These are phyloP conservation scores for Abscondita cerata DNA, from an alignment of 2,888 invertebrate genomes.

Conservation along the genomic window DNA sequence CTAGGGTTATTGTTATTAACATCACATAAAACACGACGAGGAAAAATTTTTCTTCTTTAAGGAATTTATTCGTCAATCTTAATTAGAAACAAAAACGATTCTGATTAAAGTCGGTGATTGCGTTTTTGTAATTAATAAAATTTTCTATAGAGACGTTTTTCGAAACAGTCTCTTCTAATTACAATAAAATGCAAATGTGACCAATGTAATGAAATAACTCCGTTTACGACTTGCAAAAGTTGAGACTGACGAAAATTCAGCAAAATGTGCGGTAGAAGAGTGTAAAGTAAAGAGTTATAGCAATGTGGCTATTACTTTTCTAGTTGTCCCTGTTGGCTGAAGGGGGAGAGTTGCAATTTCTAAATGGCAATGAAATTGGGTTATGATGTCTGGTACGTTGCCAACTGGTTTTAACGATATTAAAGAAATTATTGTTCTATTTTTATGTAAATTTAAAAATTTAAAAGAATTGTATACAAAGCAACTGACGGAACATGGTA, in stretches of 20 bases:
- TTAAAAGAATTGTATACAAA: slow-evolving; percentile 16
- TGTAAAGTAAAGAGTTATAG: slow-evolving; percentile 36
- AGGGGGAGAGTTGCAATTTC: slow-evolving; percentile 25
- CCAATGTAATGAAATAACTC: slow-evolving; percentile 30
- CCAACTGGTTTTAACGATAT: slow-evolving; percentile 43
- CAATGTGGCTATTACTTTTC: slow-evolving; percentile 32
- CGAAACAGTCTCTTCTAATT: slow-evolving; percentile 19
- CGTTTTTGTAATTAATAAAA: slow-evolving; percentile 16
- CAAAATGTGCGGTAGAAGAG: slow-evolving; percentile 30
- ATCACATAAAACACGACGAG: no score
- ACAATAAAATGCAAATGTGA: slow-evolving; percentile 35
- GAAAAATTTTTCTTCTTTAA: no score
- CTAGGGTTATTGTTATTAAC: no score
- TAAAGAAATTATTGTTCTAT: slow-evolving; percentile 24
- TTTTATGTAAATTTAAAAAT: slow-evolving; percentile 26
- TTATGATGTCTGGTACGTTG: slow-evolving; percentile 45
- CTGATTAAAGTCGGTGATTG: neutral
- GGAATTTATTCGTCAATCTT: no score
- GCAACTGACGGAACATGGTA: neutral
- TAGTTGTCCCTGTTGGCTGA: slow-evolving; percentile 29
- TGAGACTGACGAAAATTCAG: slow-evolving; percentile 34
- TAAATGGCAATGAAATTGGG: slow-evolving; percentile 41
- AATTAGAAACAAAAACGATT: no score
- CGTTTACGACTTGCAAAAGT: slow-evolving; percentile 26
- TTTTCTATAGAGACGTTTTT: slow-evolving; percentile 12